These are phyloP conservation scores for Rhombomys opimus DNA, from an alignment of 2,113 vertebrate genomes.

Conservation along the genomic window DNA sequence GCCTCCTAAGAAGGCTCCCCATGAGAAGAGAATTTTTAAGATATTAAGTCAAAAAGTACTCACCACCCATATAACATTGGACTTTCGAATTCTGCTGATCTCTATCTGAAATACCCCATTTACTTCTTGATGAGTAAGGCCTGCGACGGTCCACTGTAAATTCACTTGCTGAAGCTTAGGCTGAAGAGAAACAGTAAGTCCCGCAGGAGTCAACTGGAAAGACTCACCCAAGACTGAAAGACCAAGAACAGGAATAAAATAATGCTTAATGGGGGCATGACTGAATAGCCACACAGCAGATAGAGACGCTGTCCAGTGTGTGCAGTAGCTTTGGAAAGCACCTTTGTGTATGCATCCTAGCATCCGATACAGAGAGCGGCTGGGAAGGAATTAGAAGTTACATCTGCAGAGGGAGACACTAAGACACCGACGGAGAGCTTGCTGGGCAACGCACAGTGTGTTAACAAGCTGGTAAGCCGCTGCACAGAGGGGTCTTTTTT, in stretches of 20 bases:
- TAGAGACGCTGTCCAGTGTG: background rate
- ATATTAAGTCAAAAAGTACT: conserved; percentile 68
- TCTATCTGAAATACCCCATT: conserved; percentile 86
- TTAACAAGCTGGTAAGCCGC: background rate
- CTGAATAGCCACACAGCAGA: background rate
- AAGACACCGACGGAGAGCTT: conserved; percentile 1
- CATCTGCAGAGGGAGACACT: conserved; percentile 1
- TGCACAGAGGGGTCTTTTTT: background rate
- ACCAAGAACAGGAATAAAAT: conserved; percentile 34
- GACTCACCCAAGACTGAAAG: conserved; percentile 72
- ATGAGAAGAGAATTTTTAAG: conserved; percentile 11
- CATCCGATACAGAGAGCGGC: background rate
- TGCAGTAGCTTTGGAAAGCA: background rate
- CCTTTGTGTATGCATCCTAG: background rate
- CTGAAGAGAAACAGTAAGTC: conserved; percentile 74
- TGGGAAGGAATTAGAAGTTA: conserved; percentile 17
- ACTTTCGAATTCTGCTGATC: conserved; percentile 69
- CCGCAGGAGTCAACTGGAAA: conserved; percentile 50
- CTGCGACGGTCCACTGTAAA: conserved; percentile 84
- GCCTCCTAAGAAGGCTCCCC: background rate
- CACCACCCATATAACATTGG: conserved; percentile 79
- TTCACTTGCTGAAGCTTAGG: conserved; percentile 72
- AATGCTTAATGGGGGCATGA: background rate
- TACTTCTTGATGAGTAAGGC: conserved; percentile 57
- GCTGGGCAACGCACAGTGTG: background rate